Evolutionary conservation across 1,140 invertebrate genomes (phyloP).

Genomic region (Drosophila ohnishii): DNA sequence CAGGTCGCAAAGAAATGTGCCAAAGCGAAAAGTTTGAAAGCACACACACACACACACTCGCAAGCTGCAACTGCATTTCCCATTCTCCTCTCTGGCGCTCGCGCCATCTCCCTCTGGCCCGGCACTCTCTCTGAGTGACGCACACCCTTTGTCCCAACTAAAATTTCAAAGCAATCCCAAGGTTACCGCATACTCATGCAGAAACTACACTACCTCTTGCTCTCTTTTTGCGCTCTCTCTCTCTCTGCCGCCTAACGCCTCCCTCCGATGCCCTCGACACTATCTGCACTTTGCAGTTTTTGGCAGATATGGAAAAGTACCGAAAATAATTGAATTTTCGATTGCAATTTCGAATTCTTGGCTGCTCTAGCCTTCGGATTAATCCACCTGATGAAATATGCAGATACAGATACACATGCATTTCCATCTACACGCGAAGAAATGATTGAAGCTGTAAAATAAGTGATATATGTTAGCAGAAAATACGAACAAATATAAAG

Average conservation of each 20-base stretch:
- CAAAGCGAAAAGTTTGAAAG: slow-evolving; percentile 62
- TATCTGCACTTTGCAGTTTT: slow-evolving; percentile 35
- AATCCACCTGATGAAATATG: slow-evolving; percentile 30
- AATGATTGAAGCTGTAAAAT: background rate
- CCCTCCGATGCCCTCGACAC: background rate
- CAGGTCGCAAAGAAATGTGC: slow-evolving; percentile 41
- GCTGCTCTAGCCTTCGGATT: slow-evolving; percentile 16
- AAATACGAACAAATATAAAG: too few relatives aligned
- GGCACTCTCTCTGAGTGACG: slow-evolving; percentile 33
- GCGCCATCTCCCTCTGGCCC: background rate
- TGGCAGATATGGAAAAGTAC: slow-evolving; percentile 51
- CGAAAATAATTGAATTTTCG: slow-evolving; percentile 50
- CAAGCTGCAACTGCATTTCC: slow-evolving; percentile 47
- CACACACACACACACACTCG: slow-evolving; percentile 36
- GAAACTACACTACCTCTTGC: background rate
- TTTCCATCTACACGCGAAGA: slow-evolving; percentile 1
- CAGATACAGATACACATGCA: slow-evolving; percentile 11
- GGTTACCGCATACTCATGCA: slow-evolving; percentile 58
- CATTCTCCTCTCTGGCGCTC: slow-evolving; percentile 6
- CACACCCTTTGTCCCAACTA: slow-evolving; percentile 58
- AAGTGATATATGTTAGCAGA: too few relatives aligned
- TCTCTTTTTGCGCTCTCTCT: slow-evolving; percentile 9
- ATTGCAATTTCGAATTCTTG: slow-evolving; percentile 28
- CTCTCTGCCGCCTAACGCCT: background rate
- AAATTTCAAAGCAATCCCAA: slow-evolving; percentile 69